A percentile compares a stretch with the other conserved stretches of the same genome.
phyloP scores from a whole-genome alignment of 2,797 vertebrate species.

The Acipenser ruthenus region DNA sequence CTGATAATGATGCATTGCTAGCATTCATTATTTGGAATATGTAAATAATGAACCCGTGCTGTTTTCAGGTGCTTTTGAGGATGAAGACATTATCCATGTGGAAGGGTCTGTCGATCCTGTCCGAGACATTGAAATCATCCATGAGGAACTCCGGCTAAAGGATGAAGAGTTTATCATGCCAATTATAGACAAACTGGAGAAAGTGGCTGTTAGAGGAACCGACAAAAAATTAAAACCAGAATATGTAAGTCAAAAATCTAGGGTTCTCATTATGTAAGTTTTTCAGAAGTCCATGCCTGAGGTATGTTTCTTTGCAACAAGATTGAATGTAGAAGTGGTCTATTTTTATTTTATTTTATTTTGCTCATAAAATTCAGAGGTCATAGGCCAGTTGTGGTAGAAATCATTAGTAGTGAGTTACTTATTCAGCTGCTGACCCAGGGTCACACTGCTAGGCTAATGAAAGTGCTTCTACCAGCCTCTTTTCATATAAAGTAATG shows the following conservation, averaged over 20 bases:
- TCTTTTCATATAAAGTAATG: conserved; percentile 64
- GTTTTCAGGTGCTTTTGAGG: conserved; percentile 86
- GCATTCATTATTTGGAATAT: too few species aligned
- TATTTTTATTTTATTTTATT: conserved; percentile 7
- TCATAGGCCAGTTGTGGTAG: conserved; percentile 67
- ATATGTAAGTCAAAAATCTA: conserved; percentile 78
- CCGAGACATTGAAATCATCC: too few species aligned
- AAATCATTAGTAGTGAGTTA: conserved; percentile 73
- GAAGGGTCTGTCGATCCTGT: conserved; percentile 93
- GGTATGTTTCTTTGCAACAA: neutral
- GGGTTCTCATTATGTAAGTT: conserved; percentile 23
- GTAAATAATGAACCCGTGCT: neutral
- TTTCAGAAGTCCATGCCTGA: conserved; percentile 37
- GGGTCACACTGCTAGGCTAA: conserved; percentile 57
- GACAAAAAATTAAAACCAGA: conserved; percentile 92
- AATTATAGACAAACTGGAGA: conserved; percentile 91
- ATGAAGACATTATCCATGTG: conserved; percentile 94
- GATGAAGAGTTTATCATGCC: conserved; percentile 84
- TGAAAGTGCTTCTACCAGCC: conserved; percentile 63
- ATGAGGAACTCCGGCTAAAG: conserved; percentile 87
- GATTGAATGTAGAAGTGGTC: too few species aligned
- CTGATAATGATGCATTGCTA: neutral
- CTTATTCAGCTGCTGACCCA: conserved; percentile 62
- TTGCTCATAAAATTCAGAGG: conserved; percentile 54
- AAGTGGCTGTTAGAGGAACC: conserved; percentile 79